These are phyloP conservation scores for Onychostoma macrolepis DNA, from an alignment of 2,113 vertebrate genomes.

Conservation along the genomic window DNA sequence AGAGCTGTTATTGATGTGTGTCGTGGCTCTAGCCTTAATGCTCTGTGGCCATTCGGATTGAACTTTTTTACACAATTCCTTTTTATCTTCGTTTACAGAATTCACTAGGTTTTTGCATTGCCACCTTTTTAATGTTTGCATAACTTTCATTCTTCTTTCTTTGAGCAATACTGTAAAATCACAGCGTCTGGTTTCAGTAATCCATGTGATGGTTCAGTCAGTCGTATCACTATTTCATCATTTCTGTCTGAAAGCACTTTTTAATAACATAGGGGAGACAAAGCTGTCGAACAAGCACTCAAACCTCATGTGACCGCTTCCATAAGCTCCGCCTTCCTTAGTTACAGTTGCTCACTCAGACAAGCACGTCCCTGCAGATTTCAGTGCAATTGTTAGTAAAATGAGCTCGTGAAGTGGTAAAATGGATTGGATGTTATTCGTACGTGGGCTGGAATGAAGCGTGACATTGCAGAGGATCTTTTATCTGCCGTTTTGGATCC, in stretches of 20 bases:
- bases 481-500: background rate
- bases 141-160: constrained; percentile 11
- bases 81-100: background rate
- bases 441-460: background rate
- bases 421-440: constrained; percentile 8
- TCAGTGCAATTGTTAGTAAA: background rate
- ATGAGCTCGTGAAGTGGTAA: background rate
- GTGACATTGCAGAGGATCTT: background rate
- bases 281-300: background rate
- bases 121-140: background rate
- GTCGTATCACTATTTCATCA: background rate
- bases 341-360: background rate
- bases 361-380: background rate
- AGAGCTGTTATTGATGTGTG: constrained; percentile 41
- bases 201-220: constrained; percentile 35
- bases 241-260: constrained; percentile 18
- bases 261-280: constrained; percentile 14
- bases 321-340: background rate
- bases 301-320: background rate
- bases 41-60: constrained; percentile 34
- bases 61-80: background rate
- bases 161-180: constrained; percentile 15
- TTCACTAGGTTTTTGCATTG: background rate
- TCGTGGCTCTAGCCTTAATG: constrained; percentile 53
- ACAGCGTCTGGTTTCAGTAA: constrained; percentile 34